phyloP scores from a whole-genome alignment of 2,797 vertebrate species.

The Takifugu ocellatus region DNA sequence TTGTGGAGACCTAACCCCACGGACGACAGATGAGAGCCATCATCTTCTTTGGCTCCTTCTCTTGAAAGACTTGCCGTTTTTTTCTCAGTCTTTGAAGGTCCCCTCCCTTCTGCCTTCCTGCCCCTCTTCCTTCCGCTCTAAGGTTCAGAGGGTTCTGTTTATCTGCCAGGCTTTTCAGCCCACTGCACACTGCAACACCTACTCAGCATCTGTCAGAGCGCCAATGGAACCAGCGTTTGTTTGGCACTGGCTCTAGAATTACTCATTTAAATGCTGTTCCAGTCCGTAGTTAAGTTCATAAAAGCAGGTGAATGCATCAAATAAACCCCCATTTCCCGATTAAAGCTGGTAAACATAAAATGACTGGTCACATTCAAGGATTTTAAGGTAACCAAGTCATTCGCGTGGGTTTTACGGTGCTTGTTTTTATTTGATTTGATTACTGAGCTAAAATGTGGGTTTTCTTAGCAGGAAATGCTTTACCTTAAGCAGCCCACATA shows the following conservation, averaged over 20 bases:
- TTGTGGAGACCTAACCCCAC: no score
- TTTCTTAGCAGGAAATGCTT: no score
- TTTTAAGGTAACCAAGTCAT: no score
- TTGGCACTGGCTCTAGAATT: slow-evolving; percentile 31
- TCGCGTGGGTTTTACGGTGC: no score
- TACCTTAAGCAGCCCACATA: no score
- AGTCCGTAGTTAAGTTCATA: background rate
- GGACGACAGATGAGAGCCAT: slow-evolving; percentile 1
- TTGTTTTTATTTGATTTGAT: no score
- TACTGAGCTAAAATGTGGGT: no score
- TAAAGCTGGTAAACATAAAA: no score
- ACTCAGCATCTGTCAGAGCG: slow-evolving; percentile 41
- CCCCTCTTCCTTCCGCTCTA: slow-evolving; percentile 34
- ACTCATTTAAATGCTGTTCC: slow-evolving; percentile 13
- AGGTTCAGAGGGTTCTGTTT: slow-evolving; percentile 27
- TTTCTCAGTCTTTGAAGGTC: slow-evolving; percentile 40
- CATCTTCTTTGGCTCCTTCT: slow-evolving; percentile 14
- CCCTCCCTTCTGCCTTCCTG: slow-evolving; percentile 20
- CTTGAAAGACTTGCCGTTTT: slow-evolving; percentile 23
- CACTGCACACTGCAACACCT: background rate
- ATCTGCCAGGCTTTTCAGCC: slow-evolving; percentile 33
- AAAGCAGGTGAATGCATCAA: background rate
- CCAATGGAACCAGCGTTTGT: slow-evolving; percentile 20
- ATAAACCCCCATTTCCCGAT: no score
- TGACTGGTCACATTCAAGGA: no score